Evolutionary conservation across 1,140 invertebrate species (phyloP).

Genomic region (Drosophila orena): DNA sequence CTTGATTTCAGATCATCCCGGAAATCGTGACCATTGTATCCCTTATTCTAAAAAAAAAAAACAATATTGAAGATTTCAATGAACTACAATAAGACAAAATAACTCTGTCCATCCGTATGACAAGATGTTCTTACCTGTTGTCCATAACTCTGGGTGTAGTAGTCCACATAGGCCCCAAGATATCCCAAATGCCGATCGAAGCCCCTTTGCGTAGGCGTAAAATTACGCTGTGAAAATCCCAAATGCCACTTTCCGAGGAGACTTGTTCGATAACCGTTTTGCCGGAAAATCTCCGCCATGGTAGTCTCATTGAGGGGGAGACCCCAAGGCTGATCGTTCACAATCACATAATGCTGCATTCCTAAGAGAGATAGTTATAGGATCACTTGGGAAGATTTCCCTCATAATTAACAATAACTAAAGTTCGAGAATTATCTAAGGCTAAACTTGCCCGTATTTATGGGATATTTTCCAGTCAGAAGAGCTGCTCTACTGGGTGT

Average conservation of each 20-base stretch:
- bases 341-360: constrained; percentile 92
- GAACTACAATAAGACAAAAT: too few relatives aligned
- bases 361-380: constrained; percentile 85
- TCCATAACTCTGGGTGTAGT: constrained; percentile 89
- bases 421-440: too few relatives aligned
- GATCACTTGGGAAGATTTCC: too few relatives aligned
- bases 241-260: constrained; percentile 96
- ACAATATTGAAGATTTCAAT: neutral
- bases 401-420: too few relatives aligned
- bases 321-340: constrained; percentile 90
- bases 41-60: constrained; percentile 22
- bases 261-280: constrained; percentile 91
- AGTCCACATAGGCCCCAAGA: constrained; percentile 92
- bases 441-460: constrained; percentile 88
- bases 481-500: constrained; percentile 91
- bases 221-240: constrained; percentile 89
- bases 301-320: constrained; percentile 90
- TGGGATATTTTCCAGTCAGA: constrained; percentile 94
- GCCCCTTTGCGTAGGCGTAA: constrained; percentile 91
- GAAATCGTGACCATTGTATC: constrained; percentile 89
- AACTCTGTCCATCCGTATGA: too few relatives aligned
- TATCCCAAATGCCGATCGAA: constrained; percentile 94
- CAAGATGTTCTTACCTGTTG: constrained; percentile 85
- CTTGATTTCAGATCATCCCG: constrained; percentile 87
- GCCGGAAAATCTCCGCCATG: constrained; percentile 91